Base-by-base conservation (phyloP, 1,140 invertebrate genomes). In the Rhynchophorus ferrugineus region DNA sequence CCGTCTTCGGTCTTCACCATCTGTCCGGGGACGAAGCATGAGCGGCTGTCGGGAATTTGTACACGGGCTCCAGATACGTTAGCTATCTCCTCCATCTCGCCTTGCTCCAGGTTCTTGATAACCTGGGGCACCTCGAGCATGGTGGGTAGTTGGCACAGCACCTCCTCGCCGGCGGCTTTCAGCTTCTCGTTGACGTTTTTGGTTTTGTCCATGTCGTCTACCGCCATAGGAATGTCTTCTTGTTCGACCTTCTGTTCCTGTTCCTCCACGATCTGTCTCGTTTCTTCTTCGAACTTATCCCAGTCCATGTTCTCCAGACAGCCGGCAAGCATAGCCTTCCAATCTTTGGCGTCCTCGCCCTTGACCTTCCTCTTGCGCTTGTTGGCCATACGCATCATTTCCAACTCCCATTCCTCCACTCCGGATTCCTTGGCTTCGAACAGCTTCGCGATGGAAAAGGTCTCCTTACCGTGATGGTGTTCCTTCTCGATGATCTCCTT, bases 381-480 rank as follows among this genome's bases (percentile, higher is more conserved):
- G 36, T 61, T 62, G 1, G 67, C 62, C 54, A 69, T 53, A 49
- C 63, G 46, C 58, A 66, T 59, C 60, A 64, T 64, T 63, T 73
- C 61, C 37, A 69, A 49, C 63, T 72, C 64, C 58, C 83, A 82
- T 55, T 82, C 79, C 21, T 78, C 76, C 0, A 69, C 75, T 7
- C 79, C 75, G 41, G 69, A 78, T 62, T 85, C 83, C 64, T 86
- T 87, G 24, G 82, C 82, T 71, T 88, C 84, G 65, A 88, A 87
- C 54, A 87, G 78, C 68, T 82, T 83, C 54, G 82, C 84, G 43
- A 79, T 77, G 6, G 72, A 73, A 36, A 75, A 79, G 55, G 52
- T 77, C 78, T 69, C 61, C 75, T 68, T 68, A 67, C 63, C 67
- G 73, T 66, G 60, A 71, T 67, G 75, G 75, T 76, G 59, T 73